phyloP scores from a whole-genome alignment of 1,140 invertebrate species.

The Frieseomelitta varia region DNA sequence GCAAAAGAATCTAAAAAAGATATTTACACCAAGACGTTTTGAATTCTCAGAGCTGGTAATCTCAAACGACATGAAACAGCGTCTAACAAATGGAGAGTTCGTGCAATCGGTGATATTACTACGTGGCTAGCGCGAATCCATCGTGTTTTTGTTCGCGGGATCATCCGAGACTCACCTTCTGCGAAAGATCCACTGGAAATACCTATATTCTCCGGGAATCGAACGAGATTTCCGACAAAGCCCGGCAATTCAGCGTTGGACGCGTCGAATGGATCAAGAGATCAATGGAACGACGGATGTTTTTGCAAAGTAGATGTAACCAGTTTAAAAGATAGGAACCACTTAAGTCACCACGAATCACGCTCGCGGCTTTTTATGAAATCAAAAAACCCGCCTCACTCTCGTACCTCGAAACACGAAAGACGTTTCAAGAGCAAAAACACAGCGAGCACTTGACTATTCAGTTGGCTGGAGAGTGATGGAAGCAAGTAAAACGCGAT shows the following conservation, averaged over 20 bases:
- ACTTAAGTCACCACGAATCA: neutral
- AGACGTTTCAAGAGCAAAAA: neutral
- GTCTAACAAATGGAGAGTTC: slow-evolving; percentile 14
- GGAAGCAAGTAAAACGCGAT: too few relatives aligned
- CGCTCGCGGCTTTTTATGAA: neutral
- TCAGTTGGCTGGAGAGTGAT: too few relatives aligned
- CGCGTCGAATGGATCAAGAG: slow-evolving; percentile 23
- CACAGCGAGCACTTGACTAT: neutral
- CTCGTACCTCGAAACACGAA: neutral
- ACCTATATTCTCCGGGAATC: slow-evolving; percentile 6
- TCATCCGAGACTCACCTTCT: neutral
- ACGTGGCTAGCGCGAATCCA: neutral
- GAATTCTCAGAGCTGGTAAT: neutral
- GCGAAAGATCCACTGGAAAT: slow-evolving; percentile 3
- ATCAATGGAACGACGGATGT: slow-evolving; percentile 6
- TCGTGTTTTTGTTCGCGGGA: slow-evolving; percentile 19
- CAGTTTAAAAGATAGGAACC: neutral
- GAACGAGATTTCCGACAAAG: slow-evolving; percentile 22
- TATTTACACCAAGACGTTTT: neutral
- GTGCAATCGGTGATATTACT: neutral
- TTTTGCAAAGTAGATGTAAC: neutral
- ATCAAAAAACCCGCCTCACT: neutral
- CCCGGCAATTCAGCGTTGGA: slow-evolving; percentile 20
- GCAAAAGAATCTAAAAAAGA: too few relatives aligned
- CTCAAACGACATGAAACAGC: neutral